Conservation (phyloP, 1,140 invertebrate species). For the Carposina sasakii region DNA sequence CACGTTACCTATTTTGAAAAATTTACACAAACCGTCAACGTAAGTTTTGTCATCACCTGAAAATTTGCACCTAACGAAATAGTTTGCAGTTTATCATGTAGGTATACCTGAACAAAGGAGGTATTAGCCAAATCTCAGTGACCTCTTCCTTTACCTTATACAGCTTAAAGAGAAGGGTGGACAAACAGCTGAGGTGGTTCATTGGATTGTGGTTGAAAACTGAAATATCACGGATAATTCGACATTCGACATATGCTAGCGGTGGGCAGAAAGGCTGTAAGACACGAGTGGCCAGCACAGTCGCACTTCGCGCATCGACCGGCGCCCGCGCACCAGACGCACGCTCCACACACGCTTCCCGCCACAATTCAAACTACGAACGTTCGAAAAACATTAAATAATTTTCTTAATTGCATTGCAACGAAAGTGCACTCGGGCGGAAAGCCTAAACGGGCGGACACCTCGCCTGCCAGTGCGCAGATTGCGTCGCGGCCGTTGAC, state of each 20-base stretch:
- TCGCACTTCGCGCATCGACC: constrained; percentile 57
- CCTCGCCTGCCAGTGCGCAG: constrained; percentile 49
- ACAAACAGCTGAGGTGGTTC: constrained; percentile 25
- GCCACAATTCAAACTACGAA: constrained; percentile 59
- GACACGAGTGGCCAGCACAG: constrained; percentile 50
- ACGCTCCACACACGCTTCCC: constrained; percentile 60
- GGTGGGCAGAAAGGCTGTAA: constrained; percentile 52
- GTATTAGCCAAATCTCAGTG: too few species aligned
- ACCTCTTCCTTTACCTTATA: too few species aligned
- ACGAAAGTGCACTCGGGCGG: constrained; percentile 53
- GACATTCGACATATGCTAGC: constrained; percentile 49
- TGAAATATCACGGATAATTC: constrained; percentile 48
- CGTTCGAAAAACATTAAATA: constrained; percentile 41
- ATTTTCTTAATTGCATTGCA: constrained; percentile 43
- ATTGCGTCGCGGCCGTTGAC: constrained; percentile 58
- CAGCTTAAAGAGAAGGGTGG: constrained; percentile 5
- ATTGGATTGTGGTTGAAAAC: constrained; percentile 37
- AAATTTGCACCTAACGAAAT: too few species aligned
- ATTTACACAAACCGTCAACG: too few species aligned
- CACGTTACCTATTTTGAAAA: too few species aligned
- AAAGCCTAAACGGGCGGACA: constrained; percentile 47
- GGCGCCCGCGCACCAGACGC: constrained; percentile 50
- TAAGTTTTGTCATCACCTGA: too few species aligned
- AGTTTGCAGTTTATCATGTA: too few species aligned
- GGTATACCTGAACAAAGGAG: too few species aligned